Conservation (phyloP, 2,797 vertebrate species). For the Galaxias olidus region DNA sequence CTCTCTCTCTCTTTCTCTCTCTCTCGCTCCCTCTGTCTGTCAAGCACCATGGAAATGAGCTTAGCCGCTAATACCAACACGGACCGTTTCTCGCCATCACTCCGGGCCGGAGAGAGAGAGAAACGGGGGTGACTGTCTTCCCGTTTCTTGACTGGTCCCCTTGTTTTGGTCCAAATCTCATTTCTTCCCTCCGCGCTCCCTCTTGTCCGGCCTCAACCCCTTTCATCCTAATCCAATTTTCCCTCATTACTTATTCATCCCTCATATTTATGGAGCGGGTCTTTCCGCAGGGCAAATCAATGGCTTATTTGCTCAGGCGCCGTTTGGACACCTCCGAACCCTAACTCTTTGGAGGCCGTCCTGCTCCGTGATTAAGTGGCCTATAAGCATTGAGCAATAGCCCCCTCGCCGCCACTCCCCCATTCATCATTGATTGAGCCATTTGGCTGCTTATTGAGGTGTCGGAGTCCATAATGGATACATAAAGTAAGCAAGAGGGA, state of each 20-base stretch:
- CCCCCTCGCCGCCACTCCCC: too few relatives aligned
- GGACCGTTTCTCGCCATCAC: too few relatives aligned
- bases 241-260: conserved; percentile 13
- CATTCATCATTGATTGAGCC: too few relatives aligned
- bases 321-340: not conserved
- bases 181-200: not conserved
- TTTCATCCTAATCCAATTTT: conserved; percentile 2
- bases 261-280: conserved; percentile 6
- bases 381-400: not conserved
- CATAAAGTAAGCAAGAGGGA: too few relatives aligned
- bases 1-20: conserved; percentile 57
- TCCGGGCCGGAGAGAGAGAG: too few relatives aligned
- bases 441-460: too few relatives aligned
- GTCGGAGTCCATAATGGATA: too few relatives aligned
- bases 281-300: conserved; percentile 2
- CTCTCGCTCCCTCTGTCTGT: conserved; percentile 1
- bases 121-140: not conserved
- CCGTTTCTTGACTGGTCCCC: not conserved
- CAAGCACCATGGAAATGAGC: too few relatives aligned
- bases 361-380: not conserved
- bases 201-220: conserved; percentile 9
- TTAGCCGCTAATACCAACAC: too few relatives aligned
- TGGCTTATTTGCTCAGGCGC: conserved; percentile 7
- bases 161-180: not conserved
- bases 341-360: not conserved